A percentile compares a stretch with the other conserved stretches of the same genome.
Conservation (phyloP, 2,797 vertebrate species). For the Cynodonichthys magdalenae region DNA sequence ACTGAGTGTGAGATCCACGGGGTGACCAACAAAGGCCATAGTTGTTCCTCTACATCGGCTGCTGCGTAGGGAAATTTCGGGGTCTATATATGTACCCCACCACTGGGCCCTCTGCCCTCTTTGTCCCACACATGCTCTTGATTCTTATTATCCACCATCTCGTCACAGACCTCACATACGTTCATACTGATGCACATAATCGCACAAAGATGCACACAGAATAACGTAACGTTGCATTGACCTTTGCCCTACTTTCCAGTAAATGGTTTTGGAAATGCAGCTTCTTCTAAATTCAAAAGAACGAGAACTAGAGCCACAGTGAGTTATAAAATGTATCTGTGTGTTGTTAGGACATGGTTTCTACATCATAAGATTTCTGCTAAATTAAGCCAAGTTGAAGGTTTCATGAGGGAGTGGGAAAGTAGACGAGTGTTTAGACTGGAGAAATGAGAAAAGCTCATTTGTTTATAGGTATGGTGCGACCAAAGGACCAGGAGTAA, state of each 20-base stretch:
- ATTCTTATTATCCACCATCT: conserved; percentile 9
- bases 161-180: conserved; percentile 14
- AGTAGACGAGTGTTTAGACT: conserved; percentile 30
- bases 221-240: conserved; percentile 37
- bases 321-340: conserved; percentile 14
- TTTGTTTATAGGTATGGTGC: conserved; percentile 36
- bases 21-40: conserved; percentile 84
- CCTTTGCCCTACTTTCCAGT: conserved; percentile 60
- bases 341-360: conserved; percentile 9
- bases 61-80: conserved; percentile 64
- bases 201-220: conserved; percentile 28
- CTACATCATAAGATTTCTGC: conserved; percentile 5
- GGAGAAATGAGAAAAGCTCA: conserved; percentile 18
- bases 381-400: conserved; percentile 23
- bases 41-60: conserved; percentile 78
- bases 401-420: conserved; percentile 1
- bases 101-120: conserved; percentile 39
- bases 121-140: conserved; percentile 42
- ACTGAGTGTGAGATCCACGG: conserved; percentile 83
- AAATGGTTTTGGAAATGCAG: conserved; percentile 17
- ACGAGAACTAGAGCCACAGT: neutral
- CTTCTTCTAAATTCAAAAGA: conserved; percentile 33
- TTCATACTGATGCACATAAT: conserved; percentile 23
- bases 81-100: conserved; percentile 65
- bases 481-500: conserved; percentile 18